Percentiles rank a stretch among this genome's conserved stretches.
These are phyloP conservation scores for Cacoxenus indagator DNA, from an alignment of 2,888 invertebrate species.

Conservation along the genomic window DNA sequence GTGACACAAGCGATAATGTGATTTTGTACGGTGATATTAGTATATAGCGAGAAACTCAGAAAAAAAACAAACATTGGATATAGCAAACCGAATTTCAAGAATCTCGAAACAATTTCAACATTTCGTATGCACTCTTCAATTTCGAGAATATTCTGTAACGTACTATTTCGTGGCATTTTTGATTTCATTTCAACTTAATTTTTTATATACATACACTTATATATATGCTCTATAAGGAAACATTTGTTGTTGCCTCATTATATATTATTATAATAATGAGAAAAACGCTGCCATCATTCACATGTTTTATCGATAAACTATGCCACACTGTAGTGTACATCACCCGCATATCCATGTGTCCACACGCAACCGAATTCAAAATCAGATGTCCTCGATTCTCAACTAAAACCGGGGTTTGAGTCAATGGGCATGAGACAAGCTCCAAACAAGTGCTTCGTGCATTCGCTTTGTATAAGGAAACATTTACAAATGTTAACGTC, in stretches of 20 bases:
- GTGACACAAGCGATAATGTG: conserved; percentile 60
- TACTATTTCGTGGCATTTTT: neutral
- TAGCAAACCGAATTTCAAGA: conserved; percentile 21
- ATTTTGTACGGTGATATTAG: conserved; percentile 36
- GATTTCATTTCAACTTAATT: neutral
- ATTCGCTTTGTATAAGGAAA: neutral
- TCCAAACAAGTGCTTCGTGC: neutral
- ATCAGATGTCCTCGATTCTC: neutral
- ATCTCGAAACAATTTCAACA: conserved; percentile 38
- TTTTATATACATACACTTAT: neutral
- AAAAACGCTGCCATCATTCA: conserved; percentile 21
- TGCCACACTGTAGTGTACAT: conserved; percentile 23
- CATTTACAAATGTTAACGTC: conserved; percentile 11
- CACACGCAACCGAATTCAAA: conserved; percentile 8
- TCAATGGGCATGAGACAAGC: neutral
- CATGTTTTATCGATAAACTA: conserved; percentile 58
- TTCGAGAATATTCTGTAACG: conserved; percentile 31
- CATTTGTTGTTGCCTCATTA: conserved; percentile 16
- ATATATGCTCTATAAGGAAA: neutral
- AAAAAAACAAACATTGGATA: neutral
- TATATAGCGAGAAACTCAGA: conserved; percentile 12
- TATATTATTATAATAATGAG: conserved; percentile 8
- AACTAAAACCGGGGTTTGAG: neutral
- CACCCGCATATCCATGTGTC: neutral
- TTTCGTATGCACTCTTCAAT: conserved; percentile 42